A percentile compares a stretch with the other conserved stretches of the same genome.
phyloP scores from a whole-genome alignment of 2,888 invertebrate species.

The Crematogaster levior region DNA sequence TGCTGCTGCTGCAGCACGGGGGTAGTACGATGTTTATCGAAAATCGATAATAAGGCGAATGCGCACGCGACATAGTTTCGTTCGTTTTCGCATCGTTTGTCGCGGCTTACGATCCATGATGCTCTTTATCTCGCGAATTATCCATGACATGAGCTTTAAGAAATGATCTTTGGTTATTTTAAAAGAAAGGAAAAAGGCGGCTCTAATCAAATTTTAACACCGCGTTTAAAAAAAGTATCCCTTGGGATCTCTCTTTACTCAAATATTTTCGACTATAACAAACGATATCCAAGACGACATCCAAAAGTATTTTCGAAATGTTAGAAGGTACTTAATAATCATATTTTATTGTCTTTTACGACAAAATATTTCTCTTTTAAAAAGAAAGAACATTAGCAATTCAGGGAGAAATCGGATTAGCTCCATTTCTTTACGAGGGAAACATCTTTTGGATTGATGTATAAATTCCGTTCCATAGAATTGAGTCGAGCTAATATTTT shows the following conservation, averaged over 20 bases:
- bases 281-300: not conserved
- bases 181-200: slow-evolving; percentile 2
- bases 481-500: slow-evolving; percentile 26
- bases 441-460: slow-evolving; percentile 19
- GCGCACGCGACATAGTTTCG: slow-evolving; percentile 42
- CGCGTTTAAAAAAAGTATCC: not conserved
- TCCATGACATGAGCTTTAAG: slow-evolving; percentile 26
- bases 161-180: slow-evolving; percentile 25
- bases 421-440: slow-evolving; percentile 33
- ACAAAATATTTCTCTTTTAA: not conserved
- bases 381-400: not conserved
- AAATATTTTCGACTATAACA: not conserved
- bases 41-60: slow-evolving; percentile 56
- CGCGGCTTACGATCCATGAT: slow-evolving; percentile 49
- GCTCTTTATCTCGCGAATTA: slow-evolving; percentile 29
- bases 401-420: not conserved
- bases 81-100: slow-evolving; percentile 44
- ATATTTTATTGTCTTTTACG: not conserved
- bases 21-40: slow-evolving; percentile 44
- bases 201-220: not conserved
- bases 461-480: slow-evolving; percentile 17
- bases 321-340: not conserved
- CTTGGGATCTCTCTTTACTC: not conserved
- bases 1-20: not conserved
- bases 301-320: not conserved